phyloP scores from a whole-genome alignment of 2,888 invertebrate genomes.

The Euplexia lucipara region DNA sequence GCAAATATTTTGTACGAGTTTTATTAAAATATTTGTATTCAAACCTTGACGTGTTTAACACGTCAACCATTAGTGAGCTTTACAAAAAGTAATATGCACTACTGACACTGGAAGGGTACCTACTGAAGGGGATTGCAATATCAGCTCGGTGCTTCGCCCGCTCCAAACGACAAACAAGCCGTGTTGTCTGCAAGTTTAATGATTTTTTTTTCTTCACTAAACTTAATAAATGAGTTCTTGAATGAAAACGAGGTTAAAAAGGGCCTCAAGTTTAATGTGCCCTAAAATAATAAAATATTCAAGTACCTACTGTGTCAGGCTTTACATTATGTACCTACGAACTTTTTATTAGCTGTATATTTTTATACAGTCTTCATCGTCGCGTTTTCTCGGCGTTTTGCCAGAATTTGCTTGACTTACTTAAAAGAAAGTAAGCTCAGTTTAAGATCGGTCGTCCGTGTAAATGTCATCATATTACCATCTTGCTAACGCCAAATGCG shows the following conservation, averaged over 20 bases:
- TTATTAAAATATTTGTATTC: constrained; percentile 39
- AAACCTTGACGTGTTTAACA: constrained; percentile 43
- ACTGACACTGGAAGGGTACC: constrained; percentile 63
- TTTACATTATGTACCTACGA: constrained; percentile 40
- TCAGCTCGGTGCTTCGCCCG: constrained; percentile 61
- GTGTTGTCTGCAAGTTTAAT: constrained; percentile 66
- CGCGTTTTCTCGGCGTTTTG: constrained; percentile 45
- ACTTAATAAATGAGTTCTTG: constrained; percentile 59
- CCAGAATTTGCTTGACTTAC: constrained; percentile 52
- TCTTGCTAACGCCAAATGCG: constrained; percentile 18
- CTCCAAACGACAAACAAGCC: constrained; percentile 69
- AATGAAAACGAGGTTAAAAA: constrained; percentile 47
- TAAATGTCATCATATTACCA: constrained; percentile 28
- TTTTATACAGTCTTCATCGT: constrained; percentile 48
- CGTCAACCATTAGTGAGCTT: constrained; percentile 42
- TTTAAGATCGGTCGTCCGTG: constrained; percentile 34
- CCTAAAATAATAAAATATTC: constrained; percentile 49
- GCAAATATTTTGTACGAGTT: constrained; percentile 12
- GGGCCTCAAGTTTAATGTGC: constrained; percentile 37
- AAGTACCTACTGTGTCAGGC: constrained; percentile 31
- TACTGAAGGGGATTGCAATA: constrained; percentile 73
- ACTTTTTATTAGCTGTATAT: constrained; percentile 49
- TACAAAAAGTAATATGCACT: constrained; percentile 66
- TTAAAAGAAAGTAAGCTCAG: constrained; percentile 27
- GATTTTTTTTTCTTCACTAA: constrained; percentile 59